Evolutionary conservation across 2,113 vertebrate genomes (phyloP), one percentile per base, ranked within the genome.

Genomic region (Gobio gobio): DNA sequence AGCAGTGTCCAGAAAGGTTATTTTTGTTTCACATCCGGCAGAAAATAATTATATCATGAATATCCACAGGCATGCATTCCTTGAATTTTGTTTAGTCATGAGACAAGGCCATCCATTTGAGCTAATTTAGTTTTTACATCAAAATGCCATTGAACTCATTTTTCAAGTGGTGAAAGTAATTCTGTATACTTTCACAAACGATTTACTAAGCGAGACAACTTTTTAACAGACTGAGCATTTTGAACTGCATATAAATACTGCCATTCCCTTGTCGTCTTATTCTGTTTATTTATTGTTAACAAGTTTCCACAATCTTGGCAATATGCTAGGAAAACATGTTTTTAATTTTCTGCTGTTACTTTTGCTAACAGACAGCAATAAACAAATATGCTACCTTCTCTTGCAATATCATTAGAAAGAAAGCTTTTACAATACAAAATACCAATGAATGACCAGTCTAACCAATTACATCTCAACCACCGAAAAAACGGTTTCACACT

Each of bases 321-420:
- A 29, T 54, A 29, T 66, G 56, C 26, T 73, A 59, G 20, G 20
- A 82, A n/a, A 73, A 29, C 5, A 58, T 87, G 58, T 83, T 87
- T 89, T 85, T 63, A 36, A 86, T 88, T 80, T 72, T 83, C 45
- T 33, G 33, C 13, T 12, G 45, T 26, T 18, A 74, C 24, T n/a
- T 72, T 26, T 47, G 80, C 7, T 36, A 47, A 47, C 54, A 24
- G 36, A 49, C 22, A 5, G 14, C 10, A 6, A 22, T 56, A 13
- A 26, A 54, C 22, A 70, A 70, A 13, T n/a, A 14, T 73, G 22
- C 70, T 68, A 22, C 18, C 9, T 40, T 68, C 4, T 72, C 68
- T 43, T 72, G 20, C 2, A 43, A 72, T 43, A 72, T 72, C 66
- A 43, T 2, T n/a, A 40, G 66, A 5, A 70, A 43, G 10, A 43